Evolutionary conservation across 2,888 invertebrate genomes (phyloP).

Genomic region (Coremacera marginata): DNA sequence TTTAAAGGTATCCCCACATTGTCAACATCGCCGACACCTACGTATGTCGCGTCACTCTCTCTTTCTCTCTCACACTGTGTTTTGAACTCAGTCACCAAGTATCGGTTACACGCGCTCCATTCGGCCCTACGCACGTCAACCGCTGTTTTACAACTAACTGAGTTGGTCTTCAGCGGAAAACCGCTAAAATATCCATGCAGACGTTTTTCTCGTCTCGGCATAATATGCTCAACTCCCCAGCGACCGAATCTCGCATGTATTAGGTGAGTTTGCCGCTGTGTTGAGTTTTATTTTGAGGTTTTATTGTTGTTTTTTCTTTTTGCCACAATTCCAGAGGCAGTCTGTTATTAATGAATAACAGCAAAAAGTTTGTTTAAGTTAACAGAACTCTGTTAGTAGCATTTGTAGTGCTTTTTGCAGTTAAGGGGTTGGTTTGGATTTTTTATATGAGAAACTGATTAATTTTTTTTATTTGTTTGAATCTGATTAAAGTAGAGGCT

Average conservation of each 20-base stretch:
- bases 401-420: neutral
- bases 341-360: neutral
- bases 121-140: conserved; percentile 14
- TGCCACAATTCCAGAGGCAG: neutral
- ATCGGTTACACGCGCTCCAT: neutral
- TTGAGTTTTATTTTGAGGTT: neutral
- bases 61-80: neutral
- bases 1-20: neutral
- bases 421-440: neutral
- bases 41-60: neutral
- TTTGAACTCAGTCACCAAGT: neutral
- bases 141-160: conserved; percentile 25
- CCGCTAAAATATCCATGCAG: conserved; percentile 9
- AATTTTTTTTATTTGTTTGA: no score
- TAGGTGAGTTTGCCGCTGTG: neutral
- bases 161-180: conserved; percentile 6
- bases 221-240: neutral
- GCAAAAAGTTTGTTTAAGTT: neutral
- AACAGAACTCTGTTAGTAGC: neutral
- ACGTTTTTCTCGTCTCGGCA: neutral
- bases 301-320: neutral
- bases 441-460: no score
- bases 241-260: neutral
- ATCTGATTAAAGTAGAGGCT: no score
- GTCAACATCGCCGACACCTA: neutral